Evolutionary conservation across 2,888 invertebrate genomes (phyloP).

Genomic region (Saturnia pavonia): DNA sequence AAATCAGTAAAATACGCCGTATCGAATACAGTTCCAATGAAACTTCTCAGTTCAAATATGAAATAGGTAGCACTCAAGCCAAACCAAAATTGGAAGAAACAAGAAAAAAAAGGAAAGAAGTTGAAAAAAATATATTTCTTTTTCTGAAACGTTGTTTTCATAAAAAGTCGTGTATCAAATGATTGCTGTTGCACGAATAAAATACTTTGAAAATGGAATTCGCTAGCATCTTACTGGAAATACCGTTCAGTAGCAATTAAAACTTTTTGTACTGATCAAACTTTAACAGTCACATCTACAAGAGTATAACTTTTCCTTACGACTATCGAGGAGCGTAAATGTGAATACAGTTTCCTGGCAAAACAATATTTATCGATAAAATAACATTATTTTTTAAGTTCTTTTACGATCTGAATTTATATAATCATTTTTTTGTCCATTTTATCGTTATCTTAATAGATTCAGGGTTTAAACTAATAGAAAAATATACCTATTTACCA

Average conservation of each 20-base stretch:
- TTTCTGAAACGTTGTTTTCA: conserved; percentile 25
- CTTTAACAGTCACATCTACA: conserved; percentile 70
- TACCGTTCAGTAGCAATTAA: conserved; percentile 75
- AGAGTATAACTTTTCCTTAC: conserved; percentile 50
- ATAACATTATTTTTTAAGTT: conserved; percentile 39
- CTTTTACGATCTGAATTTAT: conserved; percentile 15
- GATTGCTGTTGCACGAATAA: conserved; percentile 53
- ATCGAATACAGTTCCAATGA: not conserved
- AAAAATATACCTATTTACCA: too few species aligned
- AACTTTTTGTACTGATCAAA: conserved; percentile 74
- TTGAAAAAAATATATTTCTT: not conserved
- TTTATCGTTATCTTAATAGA: not conserved
- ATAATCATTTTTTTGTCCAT: not conserved
- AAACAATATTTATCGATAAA: conserved; percentile 39
- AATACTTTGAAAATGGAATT: conserved; percentile 58
- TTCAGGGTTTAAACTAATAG: not conserved
- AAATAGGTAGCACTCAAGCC: not conserved
- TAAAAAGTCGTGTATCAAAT: conserved; percentile 40
- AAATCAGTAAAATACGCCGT: too few species aligned
- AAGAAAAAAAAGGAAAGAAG: not conserved
- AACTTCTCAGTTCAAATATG: not conserved
- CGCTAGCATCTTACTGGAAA: conserved; percentile 50
- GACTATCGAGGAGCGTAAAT: conserved; percentile 48
- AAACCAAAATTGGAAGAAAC: not conserved
- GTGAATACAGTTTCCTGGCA: conserved; percentile 47